Evolutionary conservation across 2,888 invertebrate species (phyloP).

Genomic region (Ectemnius lituratus): DNA sequence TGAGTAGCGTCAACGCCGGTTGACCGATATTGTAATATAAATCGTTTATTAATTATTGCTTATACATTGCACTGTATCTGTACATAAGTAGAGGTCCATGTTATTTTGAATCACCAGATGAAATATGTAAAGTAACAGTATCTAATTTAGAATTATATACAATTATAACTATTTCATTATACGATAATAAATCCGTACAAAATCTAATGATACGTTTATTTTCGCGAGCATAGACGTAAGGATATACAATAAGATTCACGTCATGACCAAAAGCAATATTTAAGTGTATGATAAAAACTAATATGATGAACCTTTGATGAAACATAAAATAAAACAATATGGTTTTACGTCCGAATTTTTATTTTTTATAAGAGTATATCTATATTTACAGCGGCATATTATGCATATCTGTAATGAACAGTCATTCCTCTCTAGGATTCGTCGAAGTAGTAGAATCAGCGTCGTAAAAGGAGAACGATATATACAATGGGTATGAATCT

Average conservation of each 20-base stretch:
- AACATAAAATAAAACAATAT: slow-evolving; percentile 5
- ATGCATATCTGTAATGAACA: slow-evolving; percentile 57
- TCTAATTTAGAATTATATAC: slow-evolving; percentile 77
- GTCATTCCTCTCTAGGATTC: slow-evolving; percentile 45
- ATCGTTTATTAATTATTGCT: slow-evolving; percentile 74
- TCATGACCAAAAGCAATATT: slow-evolving; percentile 23
- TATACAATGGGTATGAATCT: slow-evolving; percentile 56
- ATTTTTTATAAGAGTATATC: slow-evolving; percentile 59
- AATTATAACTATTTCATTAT: slow-evolving; percentile 76
- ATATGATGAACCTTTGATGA: slow-evolving; percentile 5
- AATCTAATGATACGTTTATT: slow-evolving; percentile 52
- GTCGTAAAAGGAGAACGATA: slow-evolving; percentile 43
- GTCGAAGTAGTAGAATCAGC: slow-evolving; percentile 29
- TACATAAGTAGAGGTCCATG: slow-evolving; percentile 76
- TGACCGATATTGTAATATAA: slow-evolving; percentile 66
- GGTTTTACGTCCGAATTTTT: slow-evolving; percentile 55
- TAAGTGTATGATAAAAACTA: background rate
- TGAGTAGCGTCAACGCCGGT: slow-evolving; percentile 64
- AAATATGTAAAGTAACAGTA: slow-evolving; percentile 75
- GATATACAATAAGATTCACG: slow-evolving; percentile 7
- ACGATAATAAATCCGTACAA: slow-evolving; percentile 71
- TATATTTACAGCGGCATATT: slow-evolving; percentile 65
- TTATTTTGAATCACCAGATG: slow-evolving; percentile 76
- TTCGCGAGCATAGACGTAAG: slow-evolving; percentile 27
- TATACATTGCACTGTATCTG: slow-evolving; percentile 75